Base-by-base conservation (phyloP, 2,797 vertebrate genomes). In the Galagoides demidoff region DNA sequence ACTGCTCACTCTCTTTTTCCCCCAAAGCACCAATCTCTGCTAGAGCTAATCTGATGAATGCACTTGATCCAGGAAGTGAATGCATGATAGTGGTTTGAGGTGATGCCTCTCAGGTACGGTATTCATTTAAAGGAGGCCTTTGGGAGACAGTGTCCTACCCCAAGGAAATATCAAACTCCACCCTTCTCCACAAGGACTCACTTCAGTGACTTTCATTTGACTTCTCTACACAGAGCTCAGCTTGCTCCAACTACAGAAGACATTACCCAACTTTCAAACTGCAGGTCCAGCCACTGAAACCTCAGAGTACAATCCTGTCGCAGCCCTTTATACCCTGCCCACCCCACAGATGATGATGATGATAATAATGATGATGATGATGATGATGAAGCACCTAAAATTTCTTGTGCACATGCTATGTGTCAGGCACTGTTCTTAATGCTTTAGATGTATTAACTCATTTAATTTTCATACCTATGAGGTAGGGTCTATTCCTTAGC, bases 141-240 rank as follows among this genome's bases (percentile, higher is more conserved):
- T 39, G 34, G 73, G 74, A 92, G 23, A 70, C 45, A 68, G 52
- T 79, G 37, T 55, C 74, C 64, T 68, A 64, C 34, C 23, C 68
- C 39, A 91, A 87, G 79, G 70, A 39, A 82, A 83, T 66, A 76
- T 22, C 68, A 95, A 84, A 59, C n/a, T 95, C 61, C 22, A 81
- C 55, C 39, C 55, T 89, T 87, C 87, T 34, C 68, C 78, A n/a
- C 68, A 82, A 94, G 49, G 49, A 83, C 52, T 55, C 25, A 61
- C 12, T 85, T 45, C 27, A 27, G 22, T n/a, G 61, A 93, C 66
- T 94, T 94, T 74, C 31, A 86, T 86, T 79, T 92, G 55, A 17
- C 68, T 95, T 85, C n/a, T 82, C 49, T 90, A 90, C 27, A 78
- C 25, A 70, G n/a, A 90, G 20, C 31, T 88, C 76, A 76, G n/a